Evolutionary conservation across 2,113 vertebrate genomes (phyloP).

Genomic region (Periophthalmodon schlosseri): DNA sequence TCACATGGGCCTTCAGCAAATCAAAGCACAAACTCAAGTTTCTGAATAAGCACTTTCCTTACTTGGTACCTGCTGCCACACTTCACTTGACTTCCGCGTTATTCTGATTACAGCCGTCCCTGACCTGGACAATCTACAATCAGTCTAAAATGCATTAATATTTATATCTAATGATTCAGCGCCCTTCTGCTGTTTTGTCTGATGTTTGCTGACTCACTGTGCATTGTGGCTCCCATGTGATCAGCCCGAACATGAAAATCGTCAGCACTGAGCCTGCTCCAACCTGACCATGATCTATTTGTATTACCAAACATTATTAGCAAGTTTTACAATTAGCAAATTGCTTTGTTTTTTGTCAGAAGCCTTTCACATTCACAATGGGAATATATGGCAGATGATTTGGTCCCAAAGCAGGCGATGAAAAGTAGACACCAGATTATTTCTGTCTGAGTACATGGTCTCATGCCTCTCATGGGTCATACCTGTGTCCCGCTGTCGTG

Average conservation of each 20-base stretch:
- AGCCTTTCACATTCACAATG: neutral
- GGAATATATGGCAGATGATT: neutral
- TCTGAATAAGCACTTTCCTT: slow-evolving; percentile 4
- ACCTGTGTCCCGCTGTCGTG: slow-evolving; percentile 26
- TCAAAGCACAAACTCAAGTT: slow-evolving; percentile 15
- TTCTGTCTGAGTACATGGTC: slow-evolving; percentile 17
- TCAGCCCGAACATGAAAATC: slow-evolving; percentile 58
- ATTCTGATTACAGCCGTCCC: neutral
- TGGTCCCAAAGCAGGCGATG: neutral
- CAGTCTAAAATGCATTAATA: neutral
- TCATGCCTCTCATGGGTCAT: slow-evolving; percentile 26
- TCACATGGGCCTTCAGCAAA: slow-evolving; percentile 8
- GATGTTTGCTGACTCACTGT: slow-evolving; percentile 30
- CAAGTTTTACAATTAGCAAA: no score
- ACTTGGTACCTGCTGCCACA: neutral
- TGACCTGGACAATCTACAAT: neutral
- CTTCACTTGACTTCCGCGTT: neutral
- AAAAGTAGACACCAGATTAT: slow-evolving; percentile 1
- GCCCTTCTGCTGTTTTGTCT: neutral
- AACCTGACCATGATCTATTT: neutral
- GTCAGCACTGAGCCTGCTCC: slow-evolving; percentile 56
- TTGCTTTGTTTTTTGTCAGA: no score
- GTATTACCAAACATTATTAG: no score
- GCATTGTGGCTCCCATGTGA: slow-evolving; percentile 52
- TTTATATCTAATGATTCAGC: neutral